Percentiles rank a stretch among this genome's conserved stretches.
Conservation (phyloP, 2,888 invertebrate genomes). For the Stenotaenia linearis region DNA sequence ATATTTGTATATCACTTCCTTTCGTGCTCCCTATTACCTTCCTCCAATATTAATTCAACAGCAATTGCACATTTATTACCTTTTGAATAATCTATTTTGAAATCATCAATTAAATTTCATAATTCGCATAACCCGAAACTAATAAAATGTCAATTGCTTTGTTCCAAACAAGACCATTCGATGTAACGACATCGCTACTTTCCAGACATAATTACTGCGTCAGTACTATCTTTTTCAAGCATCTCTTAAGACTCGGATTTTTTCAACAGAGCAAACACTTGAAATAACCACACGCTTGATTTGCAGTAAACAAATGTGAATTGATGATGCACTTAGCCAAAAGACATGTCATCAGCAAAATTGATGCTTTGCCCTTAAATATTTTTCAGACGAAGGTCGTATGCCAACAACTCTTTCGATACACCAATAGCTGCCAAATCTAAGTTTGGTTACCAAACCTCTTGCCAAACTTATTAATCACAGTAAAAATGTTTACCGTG, state of each 20-base stretch:
- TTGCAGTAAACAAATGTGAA: not conserved
- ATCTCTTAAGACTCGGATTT: not conserved
- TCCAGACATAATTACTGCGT: not conserved
- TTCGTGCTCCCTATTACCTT: no score
- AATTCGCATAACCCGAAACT: not conserved
- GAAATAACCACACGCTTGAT: not conserved
- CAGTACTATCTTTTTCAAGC: not conserved
- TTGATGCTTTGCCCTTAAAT: not conserved
- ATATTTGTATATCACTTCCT: no score
- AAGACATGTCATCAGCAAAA: not conserved
- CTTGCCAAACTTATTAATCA: conserved; percentile 11
- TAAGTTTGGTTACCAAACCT: not conserved
- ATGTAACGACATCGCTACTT: not conserved
- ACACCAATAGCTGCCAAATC: not conserved
- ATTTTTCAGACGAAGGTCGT: not conserved
- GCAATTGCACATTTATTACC: not conserved
- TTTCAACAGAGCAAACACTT: not conserved
- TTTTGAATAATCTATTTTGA: not conserved
- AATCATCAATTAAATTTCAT: not conserved
- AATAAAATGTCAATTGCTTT: not conserved
- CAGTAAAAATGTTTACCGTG: not conserved
- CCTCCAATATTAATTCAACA: no score
- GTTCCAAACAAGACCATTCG: not conserved
- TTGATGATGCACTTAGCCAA: not conserved
- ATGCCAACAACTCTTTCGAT: not conserved